Evolutionary conservation across 2,113 vertebrate species (phyloP), one percentile per base, ranked within the genome.

Genomic region (Lophura nycthemera): DNA sequence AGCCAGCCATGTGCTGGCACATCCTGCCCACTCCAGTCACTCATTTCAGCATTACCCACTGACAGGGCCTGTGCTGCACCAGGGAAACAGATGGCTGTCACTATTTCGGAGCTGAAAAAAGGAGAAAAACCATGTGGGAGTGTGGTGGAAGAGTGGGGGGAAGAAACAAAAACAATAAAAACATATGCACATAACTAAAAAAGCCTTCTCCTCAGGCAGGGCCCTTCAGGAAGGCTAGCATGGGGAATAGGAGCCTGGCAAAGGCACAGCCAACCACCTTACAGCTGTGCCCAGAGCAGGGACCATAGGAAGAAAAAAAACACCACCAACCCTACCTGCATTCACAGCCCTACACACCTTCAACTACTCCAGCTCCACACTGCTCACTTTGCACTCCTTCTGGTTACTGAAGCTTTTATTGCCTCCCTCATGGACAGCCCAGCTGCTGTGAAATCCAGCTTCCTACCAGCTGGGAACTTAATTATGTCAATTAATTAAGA

Each of bases 61-160:
- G 70, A 84, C 85, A 85, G 27, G 76, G 34, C 8, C 67, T n/a
- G 60, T 1, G 40, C 45, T 63, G 63, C 82, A 70, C 71, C 73
- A 24, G 47, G 3, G 4, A 40, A 92, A 85, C 93, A 95, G 95
- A 91, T 87, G 93, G 86, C 88, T 90, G 91, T 80, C 63, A 17
- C 86, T 83, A 85, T 85, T 69, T 84, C 63, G 2, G 89, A 82
- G 83, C 85, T 69, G 89, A 77, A 82, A 7, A 63, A 12, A 47
- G 10, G 19, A 19, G 38, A 66, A 24, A 38, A 92, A 57, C 69
- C 88, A 81, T 76, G 81, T 77, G 89, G 48, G 72, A 92, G 32
- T 0, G 3, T 56, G 69, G 6, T 71, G 71, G 85, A 20, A 54
- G 15, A 54, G 52, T 3, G 27, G 27, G 52, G 52, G 27, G 15